Evolutionary conservation across 2,888 invertebrate species (phyloP).

Genomic region (Liposcelis brunnea): DNA sequence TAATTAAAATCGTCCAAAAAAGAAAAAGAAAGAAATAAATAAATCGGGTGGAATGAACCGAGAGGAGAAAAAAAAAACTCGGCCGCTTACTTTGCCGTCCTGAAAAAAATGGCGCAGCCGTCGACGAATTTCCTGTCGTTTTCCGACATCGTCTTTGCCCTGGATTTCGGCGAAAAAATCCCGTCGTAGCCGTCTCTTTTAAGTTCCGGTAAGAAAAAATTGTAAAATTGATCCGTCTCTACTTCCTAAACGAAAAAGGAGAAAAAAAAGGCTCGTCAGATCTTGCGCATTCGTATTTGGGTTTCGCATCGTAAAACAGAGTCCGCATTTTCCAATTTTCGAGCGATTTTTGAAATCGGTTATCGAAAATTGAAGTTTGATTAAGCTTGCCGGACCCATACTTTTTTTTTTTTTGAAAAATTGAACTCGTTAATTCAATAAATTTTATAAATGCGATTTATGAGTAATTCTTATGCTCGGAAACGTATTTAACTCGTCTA

Average conservation of each 20-base stretch:
- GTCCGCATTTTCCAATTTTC: neutral
- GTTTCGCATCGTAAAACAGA: neutral
- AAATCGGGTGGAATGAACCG: neutral
- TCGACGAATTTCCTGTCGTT: conserved; percentile 95
- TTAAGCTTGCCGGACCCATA: too few species aligned
- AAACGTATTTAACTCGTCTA: too few species aligned
- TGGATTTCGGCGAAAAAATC: conserved; percentile 93
- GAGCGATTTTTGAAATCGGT: too few species aligned
- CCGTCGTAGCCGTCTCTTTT: conserved; percentile 84
- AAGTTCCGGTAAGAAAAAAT: conserved; percentile 88
- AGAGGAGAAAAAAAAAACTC: neutral
- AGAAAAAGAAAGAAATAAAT: too few species aligned
- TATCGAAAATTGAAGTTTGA: too few species aligned
- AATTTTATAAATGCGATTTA: too few species aligned
- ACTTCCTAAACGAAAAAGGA: conserved; percentile 58
- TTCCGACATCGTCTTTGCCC: conserved; percentile 96
- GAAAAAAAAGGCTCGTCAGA: conserved; percentile 1
- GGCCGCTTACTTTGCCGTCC: conserved; percentile 63
- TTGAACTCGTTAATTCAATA: too few species aligned
- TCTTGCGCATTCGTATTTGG: too few species aligned
- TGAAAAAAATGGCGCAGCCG: conserved; percentile 97
- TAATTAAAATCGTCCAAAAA: conserved; percentile 1
- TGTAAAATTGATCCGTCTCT: conserved; percentile 96
- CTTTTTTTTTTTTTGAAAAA: too few species aligned
- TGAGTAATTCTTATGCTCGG: too few species aligned